Percentiles rank a stretch among this genome's conserved stretches.
Conservation (phyloP, 1,140 invertebrate species). For the Papilio machaon region DNA sequence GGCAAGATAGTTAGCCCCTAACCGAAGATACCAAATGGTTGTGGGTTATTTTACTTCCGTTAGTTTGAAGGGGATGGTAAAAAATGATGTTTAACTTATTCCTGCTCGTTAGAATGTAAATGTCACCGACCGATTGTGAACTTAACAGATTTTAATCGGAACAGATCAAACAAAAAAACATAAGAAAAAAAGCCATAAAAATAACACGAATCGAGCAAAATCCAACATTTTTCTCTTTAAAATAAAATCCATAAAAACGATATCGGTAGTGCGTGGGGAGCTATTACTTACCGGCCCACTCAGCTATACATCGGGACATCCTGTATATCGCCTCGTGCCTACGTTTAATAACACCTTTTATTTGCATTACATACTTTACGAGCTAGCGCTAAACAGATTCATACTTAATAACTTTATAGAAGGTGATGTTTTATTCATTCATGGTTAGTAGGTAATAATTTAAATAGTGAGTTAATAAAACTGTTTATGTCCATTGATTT, state of each 20-base stretch:
- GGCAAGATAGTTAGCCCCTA: neutral
- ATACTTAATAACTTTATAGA: neutral
- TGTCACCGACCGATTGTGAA: neutral
- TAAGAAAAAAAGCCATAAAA: neutral
- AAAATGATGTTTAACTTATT: neutral
- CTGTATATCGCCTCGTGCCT: constrained; percentile 15
- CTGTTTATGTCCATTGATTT: too few species aligned
- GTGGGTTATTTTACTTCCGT: neutral
- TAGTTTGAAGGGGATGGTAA: neutral
- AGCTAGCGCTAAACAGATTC: neutral
- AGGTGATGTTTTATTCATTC: neutral
- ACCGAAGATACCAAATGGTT: neutral
- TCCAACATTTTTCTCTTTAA: neutral
- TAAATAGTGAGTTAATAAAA: too few species aligned
- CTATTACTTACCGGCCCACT: constrained; percentile 19
- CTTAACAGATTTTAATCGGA: neutral
- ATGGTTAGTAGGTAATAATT: neutral
- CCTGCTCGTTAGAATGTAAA: neutral
- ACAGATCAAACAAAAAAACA: neutral
- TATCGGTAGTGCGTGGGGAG: neutral
- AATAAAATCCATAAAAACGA: constrained; percentile 7
- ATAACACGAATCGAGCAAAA: neutral
- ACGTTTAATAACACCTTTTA: constrained; percentile 28
- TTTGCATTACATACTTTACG: constrained; percentile 11
- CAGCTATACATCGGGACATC: constrained; percentile 21